Conservation (phyloP, 1,140 invertebrate species). For the Hyles euphorbiae region DNA sequence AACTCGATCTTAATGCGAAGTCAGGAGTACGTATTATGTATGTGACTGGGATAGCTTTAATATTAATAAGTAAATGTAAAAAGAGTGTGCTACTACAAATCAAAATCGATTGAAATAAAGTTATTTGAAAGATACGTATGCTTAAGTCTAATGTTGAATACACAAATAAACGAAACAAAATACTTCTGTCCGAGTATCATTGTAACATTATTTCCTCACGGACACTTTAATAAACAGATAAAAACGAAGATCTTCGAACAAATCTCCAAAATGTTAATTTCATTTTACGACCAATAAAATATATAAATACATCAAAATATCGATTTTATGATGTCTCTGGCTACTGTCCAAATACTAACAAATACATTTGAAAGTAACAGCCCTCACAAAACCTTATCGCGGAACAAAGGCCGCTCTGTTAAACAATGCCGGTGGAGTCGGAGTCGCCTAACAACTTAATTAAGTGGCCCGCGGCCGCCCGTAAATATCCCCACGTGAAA, state of each 20-base stretch:
- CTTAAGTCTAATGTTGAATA: too few species aligned
- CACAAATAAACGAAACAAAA: too few species aligned
- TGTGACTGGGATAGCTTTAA: too few species aligned
- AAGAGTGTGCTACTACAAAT: too few species aligned
- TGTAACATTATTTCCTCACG: too few species aligned
- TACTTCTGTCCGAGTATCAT: too few species aligned
- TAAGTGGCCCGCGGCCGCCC: conserved; percentile 64
- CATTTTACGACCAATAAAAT: not conserved
- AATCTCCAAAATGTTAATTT: not conserved
- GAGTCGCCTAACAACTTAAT: conserved; percentile 71
- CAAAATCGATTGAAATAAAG: too few species aligned
- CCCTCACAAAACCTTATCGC: conserved; percentile 45
- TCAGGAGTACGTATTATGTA: too few species aligned
- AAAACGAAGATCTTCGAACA: not conserved
- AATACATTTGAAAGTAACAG: conserved; percentile 41
- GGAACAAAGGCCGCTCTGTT: conserved; percentile 46
- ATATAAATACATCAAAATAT: conserved; percentile 9
- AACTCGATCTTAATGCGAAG: too few species aligned
- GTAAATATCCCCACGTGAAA: conserved; percentile 72
- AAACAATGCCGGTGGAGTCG: conserved; percentile 58
- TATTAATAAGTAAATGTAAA: too few species aligned
- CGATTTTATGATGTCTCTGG: conserved; percentile 21
- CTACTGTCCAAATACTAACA: conserved; percentile 57
- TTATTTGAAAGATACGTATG: too few species aligned
- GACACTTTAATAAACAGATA: too few species aligned